Evolutionary conservation across 2,888 invertebrate genomes (phyloP), one percentile per base, ranked within the genome.

Genomic region (Lycia hirtaria): DNA sequence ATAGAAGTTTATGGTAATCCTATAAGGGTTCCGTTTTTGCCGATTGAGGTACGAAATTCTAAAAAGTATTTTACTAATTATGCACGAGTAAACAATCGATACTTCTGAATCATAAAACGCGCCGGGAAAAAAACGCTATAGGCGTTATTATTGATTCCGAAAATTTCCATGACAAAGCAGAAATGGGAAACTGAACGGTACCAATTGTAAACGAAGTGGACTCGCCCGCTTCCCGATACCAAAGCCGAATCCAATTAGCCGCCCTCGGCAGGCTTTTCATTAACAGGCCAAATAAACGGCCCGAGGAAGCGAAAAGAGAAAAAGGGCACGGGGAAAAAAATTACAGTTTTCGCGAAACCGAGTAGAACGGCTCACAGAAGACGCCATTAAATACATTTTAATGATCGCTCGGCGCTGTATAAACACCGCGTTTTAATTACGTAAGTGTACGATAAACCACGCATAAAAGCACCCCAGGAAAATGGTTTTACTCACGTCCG

Each of bases 241-340:
- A 80, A 83, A 86, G 83, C 82, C 78, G 81, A 83, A 85, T 87
- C 87, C 89, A 88, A 88, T 88, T 88, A 88, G 80, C 81, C 75
- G 77, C 77, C 82, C 83, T 81, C 81, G 75, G 68, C 73, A 73
- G 53, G 78, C 78, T 83, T n/a, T 85, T 84, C 81, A 86, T 84
- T 85, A 83, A 78, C 74, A 71, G 76, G 67, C 75, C 80, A 77
- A 80, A 81, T 80, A 76, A 78, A 73, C 78, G 75, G 78, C 79
- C 78, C 75, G 72, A 72, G 73, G 76, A 51, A 26, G 20, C 20
- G 38, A 15, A 50, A 50, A 30, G 38, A 45, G 26, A 40, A 41
- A 55, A 37, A 33, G 33, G 44, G 30, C 10, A n/a, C n/a, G n/a
- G 33, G 72, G 77, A 78, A 77, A 76, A 78, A 75, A 70, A 70